phyloP scores from a whole-genome alignment of 2,113 vertebrate genomes.

The Anser cygnoides region DNA sequence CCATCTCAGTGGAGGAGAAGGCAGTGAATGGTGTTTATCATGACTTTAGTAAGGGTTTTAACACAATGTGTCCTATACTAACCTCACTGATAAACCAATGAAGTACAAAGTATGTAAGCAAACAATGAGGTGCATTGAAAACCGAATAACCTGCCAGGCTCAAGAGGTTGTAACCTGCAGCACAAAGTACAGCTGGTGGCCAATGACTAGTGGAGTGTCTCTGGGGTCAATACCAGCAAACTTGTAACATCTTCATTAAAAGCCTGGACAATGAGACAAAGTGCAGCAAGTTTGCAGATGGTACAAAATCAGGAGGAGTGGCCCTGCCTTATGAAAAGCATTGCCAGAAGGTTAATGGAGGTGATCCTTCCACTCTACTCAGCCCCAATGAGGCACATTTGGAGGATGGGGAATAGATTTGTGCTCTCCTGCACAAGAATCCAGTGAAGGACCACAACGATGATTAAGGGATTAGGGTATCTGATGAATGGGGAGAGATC shows the following conservation, averaged over 20 bases:
- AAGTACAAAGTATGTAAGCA: neutral
- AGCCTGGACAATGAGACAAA: neutral
- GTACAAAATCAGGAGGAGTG: neutral
- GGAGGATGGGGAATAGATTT: neutral
- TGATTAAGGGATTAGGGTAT: neutral
- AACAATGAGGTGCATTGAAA: neutral
- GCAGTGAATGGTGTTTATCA: neutral
- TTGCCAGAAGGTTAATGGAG: neutral
- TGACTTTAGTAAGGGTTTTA: neutral
- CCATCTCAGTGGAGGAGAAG: neutral
- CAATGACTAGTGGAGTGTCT: neutral
- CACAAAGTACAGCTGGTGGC: neutral
- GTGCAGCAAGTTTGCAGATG: neutral
- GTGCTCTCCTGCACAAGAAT: neutral
- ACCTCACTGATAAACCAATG: neutral
- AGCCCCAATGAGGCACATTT: neutral
- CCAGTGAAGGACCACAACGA: neutral
- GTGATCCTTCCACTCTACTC: neutral
- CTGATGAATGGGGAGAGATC: neutral
- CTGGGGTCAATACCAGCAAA: too few species aligned
- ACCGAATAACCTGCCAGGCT: neutral
- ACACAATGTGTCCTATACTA: neutral
- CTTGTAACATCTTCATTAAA: neutral
- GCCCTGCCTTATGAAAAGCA: fast-evolving
- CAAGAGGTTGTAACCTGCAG: neutral